These are phyloP conservation scores for Cistogaster globosa DNA, from an alignment of 2,888 invertebrate genomes.

Conservation along the genomic window DNA sequence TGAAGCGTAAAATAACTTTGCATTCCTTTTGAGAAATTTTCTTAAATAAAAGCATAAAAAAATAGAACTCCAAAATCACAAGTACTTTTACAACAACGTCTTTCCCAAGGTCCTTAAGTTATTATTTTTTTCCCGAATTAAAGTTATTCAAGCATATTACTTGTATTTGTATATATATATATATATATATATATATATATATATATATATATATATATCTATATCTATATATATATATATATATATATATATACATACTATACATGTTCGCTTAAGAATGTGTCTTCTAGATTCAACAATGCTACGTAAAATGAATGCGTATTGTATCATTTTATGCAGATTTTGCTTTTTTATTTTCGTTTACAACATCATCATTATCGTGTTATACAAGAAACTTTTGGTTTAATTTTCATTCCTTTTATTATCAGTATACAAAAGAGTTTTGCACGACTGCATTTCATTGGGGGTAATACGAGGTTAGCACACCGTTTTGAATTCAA, in stretches of 20 bases:
- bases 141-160: not conserved
- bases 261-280: not conserved
- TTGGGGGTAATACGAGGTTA: not conserved
- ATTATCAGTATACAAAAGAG: not conserved
- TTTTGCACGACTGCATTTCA: slow-evolving; percentile 27
- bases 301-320: not conserved
- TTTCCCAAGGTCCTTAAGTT: not conserved
- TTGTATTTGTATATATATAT: too few species aligned
- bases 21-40: too few species aligned
- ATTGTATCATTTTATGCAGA: not conserved
- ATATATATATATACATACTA: too few species aligned
- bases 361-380: not conserved
- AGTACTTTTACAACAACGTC: too few species aligned
- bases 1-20: too few species aligned
- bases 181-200: too few species aligned
- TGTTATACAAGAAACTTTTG: not conserved
- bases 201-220: too few species aligned
- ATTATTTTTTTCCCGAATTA: not conserved
- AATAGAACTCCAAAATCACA: too few species aligned
- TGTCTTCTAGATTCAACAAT: not conserved
- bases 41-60: too few species aligned
- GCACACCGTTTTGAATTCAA: slow-evolving; percentile 12
- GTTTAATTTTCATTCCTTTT: not conserved
- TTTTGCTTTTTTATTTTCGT: slow-evolving; percentile 6
- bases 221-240: too few species aligned